phyloP scores from a whole-genome alignment of 2,888 invertebrate species.

The Drosophila meridionalis region DNA sequence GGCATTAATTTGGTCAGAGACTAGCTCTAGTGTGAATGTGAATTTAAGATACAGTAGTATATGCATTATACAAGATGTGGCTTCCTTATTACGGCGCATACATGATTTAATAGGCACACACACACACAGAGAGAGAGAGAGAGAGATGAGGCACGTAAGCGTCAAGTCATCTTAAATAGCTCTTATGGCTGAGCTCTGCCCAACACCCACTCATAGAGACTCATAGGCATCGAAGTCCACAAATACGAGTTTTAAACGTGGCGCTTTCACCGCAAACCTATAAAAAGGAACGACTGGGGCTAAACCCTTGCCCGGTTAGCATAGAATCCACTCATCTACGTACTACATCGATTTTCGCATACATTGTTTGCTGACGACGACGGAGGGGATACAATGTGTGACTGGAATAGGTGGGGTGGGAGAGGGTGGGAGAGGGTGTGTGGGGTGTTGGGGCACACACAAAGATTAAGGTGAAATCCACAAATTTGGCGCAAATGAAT shows the following conservation, averaged over 20 bases:
- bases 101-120: slow-evolving; percentile 68
- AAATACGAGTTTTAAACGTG: slow-evolving; percentile 62
- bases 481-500: slow-evolving; percentile 82
- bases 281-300: slow-evolving; percentile 63
- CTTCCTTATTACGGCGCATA: slow-evolving; percentile 72
- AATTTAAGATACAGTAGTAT: slow-evolving; percentile 51
- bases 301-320: slow-evolving; percentile 47
- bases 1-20: slow-evolving; percentile 54
- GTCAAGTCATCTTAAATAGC: slow-evolving; percentile 73
- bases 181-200: slow-evolving; percentile 52
- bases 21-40: slow-evolving; percentile 54
- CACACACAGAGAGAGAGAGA: background rate
- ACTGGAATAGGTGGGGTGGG: background rate
- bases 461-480: slow-evolving; percentile 80
- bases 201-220: slow-evolving; percentile 19
- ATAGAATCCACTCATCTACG: slow-evolving; percentile 59
- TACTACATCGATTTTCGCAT: slow-evolving; percentile 74
- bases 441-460: slow-evolving; percentile 12
- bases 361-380: slow-evolving; percentile 62
- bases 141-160: slow-evolving; percentile 43
- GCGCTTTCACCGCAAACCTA: slow-evolving; percentile 72
- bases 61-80: slow-evolving; percentile 53
- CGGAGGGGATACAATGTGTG: background rate
- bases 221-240: slow-evolving; percentile 43
- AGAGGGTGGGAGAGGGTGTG: background rate